Evolutionary conservation across 2,113 vertebrate genomes (phyloP).

Genomic region (Micromys minutus): DNA sequence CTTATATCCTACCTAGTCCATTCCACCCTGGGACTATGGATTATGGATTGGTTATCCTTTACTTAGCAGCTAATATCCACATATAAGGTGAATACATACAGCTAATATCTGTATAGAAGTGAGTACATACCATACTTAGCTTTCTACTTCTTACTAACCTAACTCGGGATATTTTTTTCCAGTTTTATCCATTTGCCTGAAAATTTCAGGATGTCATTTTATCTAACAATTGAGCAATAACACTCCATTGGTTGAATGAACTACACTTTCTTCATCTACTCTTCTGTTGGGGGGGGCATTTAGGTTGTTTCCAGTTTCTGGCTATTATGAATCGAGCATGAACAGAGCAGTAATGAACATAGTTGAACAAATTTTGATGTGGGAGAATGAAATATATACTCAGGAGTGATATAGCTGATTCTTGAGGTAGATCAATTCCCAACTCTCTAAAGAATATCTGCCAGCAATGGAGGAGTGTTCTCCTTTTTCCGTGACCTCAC

Average conservation of each 20-base stretch:
- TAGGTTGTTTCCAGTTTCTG: not conserved
- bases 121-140: not conserved
- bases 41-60: not conserved
- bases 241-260: not conserved
- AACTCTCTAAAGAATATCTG: not conserved
- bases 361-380: not conserved
- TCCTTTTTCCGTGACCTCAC: not conserved
- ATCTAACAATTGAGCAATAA: not conserved
- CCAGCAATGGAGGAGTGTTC: not conserved
- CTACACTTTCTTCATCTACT: not conserved
- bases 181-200: not conserved
- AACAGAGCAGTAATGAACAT: not conserved
- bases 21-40: too few relatives aligned
- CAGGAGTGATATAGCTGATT: not conserved
- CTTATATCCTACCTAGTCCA: not conserved
- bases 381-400: not conserved
- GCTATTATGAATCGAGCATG: not conserved
- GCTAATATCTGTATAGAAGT: too few relatives aligned
- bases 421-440: not conserved
- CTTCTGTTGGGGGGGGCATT: not conserved
- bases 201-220: not conserved
- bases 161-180: not conserved
- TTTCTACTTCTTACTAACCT: not conserved
- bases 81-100: not conserved
- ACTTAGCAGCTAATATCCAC: not conserved